A percentile compares a stretch with the other conserved stretches of the same genome.
Conservation (phyloP, 2,113 vertebrate genomes). For the Erpornis zantholeuca region DNA sequence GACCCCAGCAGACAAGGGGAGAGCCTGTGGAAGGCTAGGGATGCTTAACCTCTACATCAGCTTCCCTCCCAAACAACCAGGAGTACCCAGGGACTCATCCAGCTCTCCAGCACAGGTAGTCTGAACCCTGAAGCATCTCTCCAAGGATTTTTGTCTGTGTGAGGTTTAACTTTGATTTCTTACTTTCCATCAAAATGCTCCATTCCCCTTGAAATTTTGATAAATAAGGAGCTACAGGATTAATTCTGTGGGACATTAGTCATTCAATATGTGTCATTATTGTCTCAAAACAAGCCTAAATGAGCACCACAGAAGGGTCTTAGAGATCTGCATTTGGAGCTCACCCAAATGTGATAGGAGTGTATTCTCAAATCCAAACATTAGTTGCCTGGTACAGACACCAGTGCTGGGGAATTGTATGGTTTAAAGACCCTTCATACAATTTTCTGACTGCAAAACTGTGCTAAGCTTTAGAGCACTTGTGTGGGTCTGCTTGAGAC, state of each 20-base stretch:
- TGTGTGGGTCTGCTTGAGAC: neutral
- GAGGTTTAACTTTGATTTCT: neutral
- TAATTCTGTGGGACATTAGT: conserved; percentile 43
- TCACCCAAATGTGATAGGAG: neutral
- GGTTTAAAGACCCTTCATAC: neutral
- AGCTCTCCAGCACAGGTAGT: neutral
- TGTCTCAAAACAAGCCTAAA: conserved; percentile 34
- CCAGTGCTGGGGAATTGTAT: accelerated
- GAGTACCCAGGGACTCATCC: accelerated
- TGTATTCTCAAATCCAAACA: neutral
- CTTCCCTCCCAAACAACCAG: neutral
- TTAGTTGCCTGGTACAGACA: neutral
- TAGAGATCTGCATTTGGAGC: neutral
- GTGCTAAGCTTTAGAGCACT: neutral
- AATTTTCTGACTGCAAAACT: neutral
- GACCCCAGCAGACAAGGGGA: neutral
- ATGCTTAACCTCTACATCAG: neutral
- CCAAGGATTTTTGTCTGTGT: neutral
- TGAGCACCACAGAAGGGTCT: neutral
- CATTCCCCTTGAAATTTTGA: neutral
- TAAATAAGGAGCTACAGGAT: conserved; percentile 10
- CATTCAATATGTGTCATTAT: conserved; percentile 17
- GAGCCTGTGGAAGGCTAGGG: accelerated
- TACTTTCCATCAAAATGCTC: neutral
- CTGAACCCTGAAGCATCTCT: neutral